Percentiles rank a stretch among this genome's conserved stretches.
phyloP scores from a whole-genome alignment of 1,140 invertebrate species.

The Coelopa frigida region DNA sequence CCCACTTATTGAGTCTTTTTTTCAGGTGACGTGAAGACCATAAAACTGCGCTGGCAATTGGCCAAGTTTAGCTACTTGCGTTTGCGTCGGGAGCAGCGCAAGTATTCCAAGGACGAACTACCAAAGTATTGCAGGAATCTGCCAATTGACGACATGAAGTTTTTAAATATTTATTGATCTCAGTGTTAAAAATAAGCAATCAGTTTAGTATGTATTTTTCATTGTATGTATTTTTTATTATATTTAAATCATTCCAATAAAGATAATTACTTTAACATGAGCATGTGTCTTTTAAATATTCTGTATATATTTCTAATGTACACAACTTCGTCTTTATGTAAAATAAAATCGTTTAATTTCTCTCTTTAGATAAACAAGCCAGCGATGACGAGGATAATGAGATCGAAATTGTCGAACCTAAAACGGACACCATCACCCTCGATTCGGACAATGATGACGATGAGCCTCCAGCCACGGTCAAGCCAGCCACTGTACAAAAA shows the following conservation, averaged over 20 bases:
- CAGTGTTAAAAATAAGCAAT: too few species aligned
- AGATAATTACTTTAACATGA: too few species aligned
- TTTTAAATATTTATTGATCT: slow-evolving; percentile 18
- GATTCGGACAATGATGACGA: slow-evolving; percentile 44
- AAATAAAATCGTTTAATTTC: not conserved
- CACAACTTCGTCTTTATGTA: too few species aligned
- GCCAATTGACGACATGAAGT: slow-evolving; percentile 35
- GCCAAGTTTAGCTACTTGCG: slow-evolving; percentile 37
- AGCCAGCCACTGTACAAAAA: not conserved
- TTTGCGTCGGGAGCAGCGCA: slow-evolving; percentile 25
- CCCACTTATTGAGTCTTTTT: not conserved
- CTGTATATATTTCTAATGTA: too few species aligned
- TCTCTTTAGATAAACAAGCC: slow-evolving; percentile 37
- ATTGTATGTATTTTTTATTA: too few species aligned
- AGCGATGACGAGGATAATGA: slow-evolving; percentile 43
- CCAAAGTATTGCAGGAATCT: slow-evolving; percentile 29
- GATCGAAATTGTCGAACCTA: slow-evolving; percentile 43
- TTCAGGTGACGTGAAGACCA: slow-evolving; percentile 21
- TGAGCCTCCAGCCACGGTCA: not conserved
- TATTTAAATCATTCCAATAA: too few species aligned
- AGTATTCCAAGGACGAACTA: slow-evolving; percentile 27
- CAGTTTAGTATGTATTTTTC: too few species aligned
- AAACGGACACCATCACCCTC: slow-evolving; percentile 40
- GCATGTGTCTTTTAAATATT: too few species aligned
- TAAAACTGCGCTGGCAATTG: slow-evolving; percentile 37